phyloP scores from a whole-genome alignment of 2,888 invertebrate genomes.

The Pollenia labialis region DNA sequence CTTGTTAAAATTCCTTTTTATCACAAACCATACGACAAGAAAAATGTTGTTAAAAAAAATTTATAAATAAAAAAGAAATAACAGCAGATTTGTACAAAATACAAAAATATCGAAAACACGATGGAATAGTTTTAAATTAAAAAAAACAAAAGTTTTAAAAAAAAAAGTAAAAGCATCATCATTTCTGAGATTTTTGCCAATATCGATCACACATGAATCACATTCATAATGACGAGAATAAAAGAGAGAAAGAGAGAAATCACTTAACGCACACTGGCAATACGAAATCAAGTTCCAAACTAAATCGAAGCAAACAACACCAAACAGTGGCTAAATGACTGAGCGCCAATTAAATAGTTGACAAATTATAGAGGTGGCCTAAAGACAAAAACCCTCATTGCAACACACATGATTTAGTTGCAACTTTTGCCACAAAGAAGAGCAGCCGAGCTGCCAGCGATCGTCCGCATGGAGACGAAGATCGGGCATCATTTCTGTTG shows the following conservation, averaged over 20 bases:
- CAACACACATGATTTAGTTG: constrained; percentile 74
- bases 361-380: constrained; percentile 77
- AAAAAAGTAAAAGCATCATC: constrained; percentile 47
- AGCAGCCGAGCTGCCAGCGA: constrained; percentile 31
- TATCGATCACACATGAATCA: constrained; percentile 72
- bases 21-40: constrained; percentile 71
- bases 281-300: constrained; percentile 5
- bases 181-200: constrained; percentile 69
- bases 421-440: constrained; percentile 54
- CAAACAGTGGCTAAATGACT: constrained; percentile 74
- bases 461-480: constrained; percentile 22
- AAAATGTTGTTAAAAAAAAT: constrained; percentile 67
- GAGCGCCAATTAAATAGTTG: constrained; percentile 80
- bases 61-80: constrained; percentile 56
- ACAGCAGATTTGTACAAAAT: constrained; percentile 50
- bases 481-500: constrained; percentile 8
- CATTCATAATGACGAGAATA: constrained; percentile 63
- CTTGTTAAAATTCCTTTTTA: constrained; percentile 81
- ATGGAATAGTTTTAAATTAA: constrained; percentile 42
- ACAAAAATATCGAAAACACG: constrained; percentile 28
- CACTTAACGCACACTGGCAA: constrained; percentile 2
- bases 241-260: constrained; percentile 24
- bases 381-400: constrained; percentile 68
- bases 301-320: constrained; percentile 66
- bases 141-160: neutral